Base-by-base conservation (phyloP, 92 coral and sea anemone genomes). In the Zoanthus gigantus region DNA sequence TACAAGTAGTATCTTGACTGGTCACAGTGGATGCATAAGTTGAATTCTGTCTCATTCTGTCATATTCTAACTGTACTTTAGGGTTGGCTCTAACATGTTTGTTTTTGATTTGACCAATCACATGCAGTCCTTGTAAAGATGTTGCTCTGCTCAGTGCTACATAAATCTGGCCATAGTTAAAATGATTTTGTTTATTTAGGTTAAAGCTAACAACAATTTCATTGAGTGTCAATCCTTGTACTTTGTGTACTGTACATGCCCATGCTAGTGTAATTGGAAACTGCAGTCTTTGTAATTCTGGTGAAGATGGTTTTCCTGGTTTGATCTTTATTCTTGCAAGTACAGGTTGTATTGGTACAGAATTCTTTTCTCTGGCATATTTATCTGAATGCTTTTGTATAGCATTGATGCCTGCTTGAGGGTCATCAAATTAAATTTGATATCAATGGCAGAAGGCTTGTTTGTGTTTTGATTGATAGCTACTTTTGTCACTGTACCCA, bases 381-480 rank as follows among this genome's bases (percentile, higher is more conserved):
- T 44, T 16, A 58, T 92, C 68, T 50, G 15, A 71, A 31, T 69
- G 1, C 12, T 84, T 92, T 10, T 89, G 15, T 12, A 93, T 89
- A 28, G 85, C 0, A 12, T 30, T 77, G 31, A 67, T 63, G 11
- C 96, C 96, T 45, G 94, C 96, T 52, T 78, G 50, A 31, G 28
- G 29, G 72, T 92, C 97, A 85, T 94, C 95, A 90, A 92, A 90
- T 48, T 88, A 90, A 92, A 90, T 48, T 88, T 94, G 10, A 94
- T 85, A 76, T 92, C 90, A 3, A 94, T 77, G 18, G 84, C 68
- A 28, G 89, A 28, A 31, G 93, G 90, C 32, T 81, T 87, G 45
- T 91, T 34, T 13, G 74, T 86, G 45, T 45, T 86, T 63, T 74
- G 71, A 73, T 92, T 86, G 37, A 81, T 46, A 56, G n/a, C 71